A percentile compares a stretch with the other conserved stretches of the same genome.
Evolutionary conservation across 2,888 invertebrate species (phyloP).

Genomic region (Prenolepis imparis): DNA sequence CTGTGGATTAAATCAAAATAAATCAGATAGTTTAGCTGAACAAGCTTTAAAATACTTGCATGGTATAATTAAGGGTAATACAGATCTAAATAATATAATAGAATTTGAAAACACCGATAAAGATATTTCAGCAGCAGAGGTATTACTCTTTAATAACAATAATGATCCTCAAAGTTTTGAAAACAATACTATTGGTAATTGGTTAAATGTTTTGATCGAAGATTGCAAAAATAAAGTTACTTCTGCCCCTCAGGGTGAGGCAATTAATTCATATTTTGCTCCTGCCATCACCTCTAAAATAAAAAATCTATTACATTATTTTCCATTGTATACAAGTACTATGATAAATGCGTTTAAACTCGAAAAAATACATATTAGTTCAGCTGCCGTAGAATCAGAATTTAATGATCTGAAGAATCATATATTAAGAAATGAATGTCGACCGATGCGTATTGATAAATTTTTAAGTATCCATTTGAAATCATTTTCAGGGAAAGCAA

Average conservation of each 20-base stretch:
- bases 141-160: neutral
- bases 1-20: neutral
- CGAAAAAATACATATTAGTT: neutral
- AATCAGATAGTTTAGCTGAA: neutral
- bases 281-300: neutral
- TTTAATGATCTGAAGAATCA: neutral
- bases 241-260: neutral
- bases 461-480: slow-evolving; percentile 31
- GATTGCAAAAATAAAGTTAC: neutral
- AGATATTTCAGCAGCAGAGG: neutral
- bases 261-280: neutral
- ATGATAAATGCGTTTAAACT: neutral
- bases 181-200: neutral
- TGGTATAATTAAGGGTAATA: neutral
- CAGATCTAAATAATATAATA: neutral
- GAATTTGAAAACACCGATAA: neutral
- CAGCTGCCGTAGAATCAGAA: neutral
- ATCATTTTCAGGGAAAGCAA: slow-evolving; percentile 11
- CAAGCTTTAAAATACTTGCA: slow-evolving; percentile 4
- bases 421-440: slow-evolving; percentile 29
- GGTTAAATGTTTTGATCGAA: neutral
- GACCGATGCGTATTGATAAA: slow-evolving; percentile 20
- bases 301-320: neutral
- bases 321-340: neutral
- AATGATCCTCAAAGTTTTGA: neutral